phyloP scores from a whole-genome alignment of 2,888 invertebrate species.

The Acanthosepion esculentum region DNA sequence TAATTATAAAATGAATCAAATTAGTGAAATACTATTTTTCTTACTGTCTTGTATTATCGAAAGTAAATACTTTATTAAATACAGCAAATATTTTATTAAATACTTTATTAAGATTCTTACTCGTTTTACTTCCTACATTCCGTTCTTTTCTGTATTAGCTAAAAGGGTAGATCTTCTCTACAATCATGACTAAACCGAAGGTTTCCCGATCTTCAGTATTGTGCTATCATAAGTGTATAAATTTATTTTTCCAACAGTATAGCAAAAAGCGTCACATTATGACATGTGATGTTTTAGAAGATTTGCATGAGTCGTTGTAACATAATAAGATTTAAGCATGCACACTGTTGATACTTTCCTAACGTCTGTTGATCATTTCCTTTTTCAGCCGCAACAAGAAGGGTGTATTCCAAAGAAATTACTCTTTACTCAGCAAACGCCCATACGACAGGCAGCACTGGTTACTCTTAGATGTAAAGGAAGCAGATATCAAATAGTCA shows the following conservation, averaged over 20 bases:
- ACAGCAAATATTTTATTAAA: too few species aligned
- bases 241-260: neutral
- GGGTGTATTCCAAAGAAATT: slow-evolving; percentile 75
- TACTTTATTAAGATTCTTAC: too few species aligned
- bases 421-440: slow-evolving; percentile 74
- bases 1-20: too few species aligned
- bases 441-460: slow-evolving; percentile 89
- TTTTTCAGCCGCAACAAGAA: slow-evolving; percentile 54
- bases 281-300: neutral
- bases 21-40: too few species aligned
- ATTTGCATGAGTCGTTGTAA: neutral
- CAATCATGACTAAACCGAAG: too few species aligned
- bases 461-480: slow-evolving; percentile 92
- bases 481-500: slow-evolving; percentile 87
- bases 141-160: too few species aligned
- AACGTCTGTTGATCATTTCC: neutral
- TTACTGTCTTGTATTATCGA: too few species aligned
- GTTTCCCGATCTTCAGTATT: too few species aligned
- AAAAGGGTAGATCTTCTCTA: too few species aligned
- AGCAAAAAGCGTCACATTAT: neutral
- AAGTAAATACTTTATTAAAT: too few species aligned
- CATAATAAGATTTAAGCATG: neutral
- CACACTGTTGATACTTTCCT: neutral
- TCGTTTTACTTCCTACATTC: too few species aligned
- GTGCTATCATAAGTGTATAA: neutral